phyloP scores from a whole-genome alignment of 1,140 invertebrate species.

The Carcinoscorpius rotundicauda region DNA sequence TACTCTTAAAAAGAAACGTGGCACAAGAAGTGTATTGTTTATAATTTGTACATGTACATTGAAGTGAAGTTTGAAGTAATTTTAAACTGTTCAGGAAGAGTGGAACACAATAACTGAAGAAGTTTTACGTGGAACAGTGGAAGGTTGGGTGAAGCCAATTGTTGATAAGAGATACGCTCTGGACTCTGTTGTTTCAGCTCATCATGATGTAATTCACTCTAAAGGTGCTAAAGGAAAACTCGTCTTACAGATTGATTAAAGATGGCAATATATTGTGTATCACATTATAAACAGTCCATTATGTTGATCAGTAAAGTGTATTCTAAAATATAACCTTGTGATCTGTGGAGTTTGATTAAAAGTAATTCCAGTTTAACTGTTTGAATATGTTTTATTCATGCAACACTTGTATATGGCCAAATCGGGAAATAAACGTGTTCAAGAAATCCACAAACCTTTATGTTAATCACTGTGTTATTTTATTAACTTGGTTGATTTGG shows the following conservation, averaged over 20 bases:
- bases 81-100: conserved; percentile 31
- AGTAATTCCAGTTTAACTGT: too few species aligned
- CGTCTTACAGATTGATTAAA: conserved; percentile 21
- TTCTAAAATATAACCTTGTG: too few species aligned
- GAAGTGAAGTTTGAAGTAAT: not conserved
- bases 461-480: too few species aligned
- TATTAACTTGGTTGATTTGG: too few species aligned
- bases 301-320: too few species aligned
- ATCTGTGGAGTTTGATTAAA: too few species aligned
- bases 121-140: conserved; percentile 32
- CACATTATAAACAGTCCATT: not conserved
- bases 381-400: too few species aligned
- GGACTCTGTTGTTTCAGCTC: conserved; percentile 32
- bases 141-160: conserved; percentile 39
- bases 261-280: not conserved
- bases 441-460: too few species aligned
- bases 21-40: conserved; percentile 3
- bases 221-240: conserved; percentile 31
- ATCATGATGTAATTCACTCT: conserved; percentile 28
- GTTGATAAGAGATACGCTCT: conserved; percentile 37
- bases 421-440: too few species aligned
- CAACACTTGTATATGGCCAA: too few species aligned
- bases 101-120: conserved; percentile 31
- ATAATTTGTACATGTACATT: conserved; percentile 1
- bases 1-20: conserved; percentile 1